Evolutionary conservation across 64 coral and sea anemone genomes (phyloP), one percentile per base, ranked within the genome.

Genomic region (Stylophora pistillata): DNA sequence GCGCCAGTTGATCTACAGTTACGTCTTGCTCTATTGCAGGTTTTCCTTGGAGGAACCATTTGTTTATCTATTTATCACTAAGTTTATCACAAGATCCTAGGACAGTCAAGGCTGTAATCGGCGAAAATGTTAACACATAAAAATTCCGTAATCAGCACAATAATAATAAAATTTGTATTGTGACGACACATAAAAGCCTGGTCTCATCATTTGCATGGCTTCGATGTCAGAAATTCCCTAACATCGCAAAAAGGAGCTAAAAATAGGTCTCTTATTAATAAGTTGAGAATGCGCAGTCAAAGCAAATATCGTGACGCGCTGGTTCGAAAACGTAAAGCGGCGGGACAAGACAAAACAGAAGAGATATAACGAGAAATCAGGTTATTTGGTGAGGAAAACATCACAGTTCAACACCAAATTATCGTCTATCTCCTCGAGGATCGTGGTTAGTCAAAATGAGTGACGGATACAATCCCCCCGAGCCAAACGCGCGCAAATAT

Each of bases 401-500:
- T 47, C 37, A 47, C 37, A 47, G 37, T 3, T 47, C 7, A 47
- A 47, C 37, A 47, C 3, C 37, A 47, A 47, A 47, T 25, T 1
- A 68, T 5, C 58, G 17, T 17, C 7, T 15, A 55, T 7, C 25
- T 61, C 9, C 13, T 79, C 14, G 59, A 30, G 15, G 18, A 20
- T 47, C 16, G 1, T 31, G 0, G 58, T 30, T 30, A 9, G 16
- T 2, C 15, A 79, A 79, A 82, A 82, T 82, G 78, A 30, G 57
- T 3, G 78, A 64, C 20, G 79, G 56, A 47, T 63, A 12, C 10
- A 33, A 84, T 12, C 80, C 62, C 23, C 0, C 52, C 28, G 61
- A 65, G 15, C 61, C 75, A 78, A 25, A 78, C 53, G 75, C 60
- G n/a, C 64, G n/a, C 17, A 84, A 54, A 84, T 84, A 53, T 27